Evolutionary conservation across 2,888 invertebrate genomes (phyloP), one percentile per base, ranked within the genome.

Genomic region (Tuberolachnus salignus): DNA sequence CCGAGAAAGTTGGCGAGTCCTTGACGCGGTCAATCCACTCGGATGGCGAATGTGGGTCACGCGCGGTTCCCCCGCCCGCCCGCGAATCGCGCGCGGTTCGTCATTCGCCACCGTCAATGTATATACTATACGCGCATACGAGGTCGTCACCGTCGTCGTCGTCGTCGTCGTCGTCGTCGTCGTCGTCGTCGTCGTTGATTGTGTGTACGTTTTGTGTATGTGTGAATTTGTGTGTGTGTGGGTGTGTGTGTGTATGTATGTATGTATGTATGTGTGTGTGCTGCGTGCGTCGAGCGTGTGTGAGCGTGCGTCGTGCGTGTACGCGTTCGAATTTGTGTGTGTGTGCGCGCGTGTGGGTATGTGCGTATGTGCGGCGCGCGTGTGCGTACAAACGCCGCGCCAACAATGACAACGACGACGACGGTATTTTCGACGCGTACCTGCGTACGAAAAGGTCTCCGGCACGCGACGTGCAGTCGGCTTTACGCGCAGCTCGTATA

Each of bases 111-210:
- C 78, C 61, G 46, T 72, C 81, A 81, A 78, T 81, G 81, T 81
- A 23, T 49, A n/a, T n/a, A 51, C 78, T 23, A 34, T 34, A 69
- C 51, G 57, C 57, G 46, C 19, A 67, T 83, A 82, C 82, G 83
- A 83, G 82, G 69, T 75, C 81, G 82, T 80, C 75, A 71, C 81
- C 82, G 81, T 80, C 81, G 81, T 75, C 74, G 34, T 82, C 82
- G 34, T 4, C n/a, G n/a, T n/a, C n/a, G n/a, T n/a, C n/a, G n/a
- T n/a, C n/a, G n/a, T n/a, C n/a, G n/a, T n/a, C n/a, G n/a, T n/a
- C n/a, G n/a, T n/a, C n/a, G n/a, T n/a, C n/a, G n/a, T n/a, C n/a
- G n/a, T n/a, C n/a, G n/a, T n/a, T n/a, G n/a, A n/a, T n/a, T n/a
- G n/a, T n/a, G n/a, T n/a, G n/a, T n/a, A n/a, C n/a, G n/a, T n/a